Base-by-base conservation (phyloP, 2,888 invertebrate genomes). In the Chymomyza fuscimana region DNA sequence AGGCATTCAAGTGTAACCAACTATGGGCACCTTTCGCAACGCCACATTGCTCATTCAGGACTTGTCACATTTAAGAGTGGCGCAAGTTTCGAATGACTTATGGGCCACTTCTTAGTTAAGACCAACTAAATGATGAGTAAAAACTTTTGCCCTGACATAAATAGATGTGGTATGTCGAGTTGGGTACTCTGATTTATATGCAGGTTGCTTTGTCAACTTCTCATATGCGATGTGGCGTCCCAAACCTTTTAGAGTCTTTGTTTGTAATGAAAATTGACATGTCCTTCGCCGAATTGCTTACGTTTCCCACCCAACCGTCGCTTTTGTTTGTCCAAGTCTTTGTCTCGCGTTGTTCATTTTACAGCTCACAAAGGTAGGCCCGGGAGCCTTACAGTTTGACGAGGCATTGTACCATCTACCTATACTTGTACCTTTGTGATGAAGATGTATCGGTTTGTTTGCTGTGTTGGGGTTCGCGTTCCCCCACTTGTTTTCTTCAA, bases 241-340 rank as follows among this genome's bases (percentile, higher is more conserved):
- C 72, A 65, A 69, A 59, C 72, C 61, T 67, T 73, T 70, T 78
- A 9, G 22, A 74, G 79, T 72, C 77, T 80, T 82, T 82, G 80
- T 82, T 71, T 78, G 78, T 82, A 81, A 81, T 82, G 81, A 80
- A 81, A 82, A 81, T 82, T 81, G 82, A 80, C 81, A 82, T 80
- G 22, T 65, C 58, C 25, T 51, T 64, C 15, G 71, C 40, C 76
- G 15, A 15, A 25, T 25, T 29, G 58, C 29, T 25, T 19, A 9
- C 2, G 58, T 25, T 58, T 25, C 4, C 15, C 10, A 15, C 25
- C 16, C 15, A 15, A 15, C 29, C 22, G 15, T 54, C 12, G 54
- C 54, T 54, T 58, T 58, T 58, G 58, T 58, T 58, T 22, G 29
- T 25, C 15, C 29, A 15, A 25, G 22, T 16, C 58, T 58, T 58